Base-by-base conservation (phyloP, 2,113 vertebrate genomes). In the Syrrhaptes paradoxus region DNA sequence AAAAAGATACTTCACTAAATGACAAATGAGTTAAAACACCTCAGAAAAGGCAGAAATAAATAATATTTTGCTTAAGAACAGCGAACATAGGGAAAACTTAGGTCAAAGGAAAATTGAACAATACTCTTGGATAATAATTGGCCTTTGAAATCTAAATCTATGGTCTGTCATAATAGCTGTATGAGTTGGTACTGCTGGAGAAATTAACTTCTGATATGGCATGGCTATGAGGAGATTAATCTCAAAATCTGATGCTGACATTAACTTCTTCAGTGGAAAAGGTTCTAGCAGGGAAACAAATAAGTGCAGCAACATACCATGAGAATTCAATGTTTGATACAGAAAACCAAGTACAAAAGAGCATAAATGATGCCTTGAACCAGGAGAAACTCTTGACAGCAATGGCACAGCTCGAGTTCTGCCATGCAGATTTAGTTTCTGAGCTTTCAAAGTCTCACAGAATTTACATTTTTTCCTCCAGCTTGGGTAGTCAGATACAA, bases 61-160 rank as follows among this genome's bases (percentile, higher is more conserved):
- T n/a, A 11, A 54, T 31, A 15, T n/a, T 83, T 70, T 70, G 22
- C 3, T 1, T 49, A 79, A 32, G 19, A 78, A 70, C 0, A 0
- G 36, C 28, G 26, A 65, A 74, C 6, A 10, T 2, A 65, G 11
- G 36, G 26, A 59, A 90, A 78, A 65, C 7, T 66, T 51, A 41
- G 41, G 20, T 58, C 32, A 85, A 48, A 81, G 19, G 15, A 58
- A 81, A 91, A 49, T 9, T 61, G 51, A 86, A 55, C 31, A 59
- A 36, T 46, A 25, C 7, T 32, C 46, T 46, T 68, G 36, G 41
- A 70, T 21, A 75, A 34, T 75, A 85, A 57, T 22, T 63, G 49
- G 7, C 38, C 24, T 82, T 46, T 59, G 45, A 21, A 89, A 76
- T 79, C 32, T 32, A 48, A 66, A 83, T 29, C 22, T 29, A 29